These are phyloP conservation scores for Lasioglossum malachurum DNA, from an alignment of 2,888 invertebrate genomes.

Conservation along the genomic window DNA sequence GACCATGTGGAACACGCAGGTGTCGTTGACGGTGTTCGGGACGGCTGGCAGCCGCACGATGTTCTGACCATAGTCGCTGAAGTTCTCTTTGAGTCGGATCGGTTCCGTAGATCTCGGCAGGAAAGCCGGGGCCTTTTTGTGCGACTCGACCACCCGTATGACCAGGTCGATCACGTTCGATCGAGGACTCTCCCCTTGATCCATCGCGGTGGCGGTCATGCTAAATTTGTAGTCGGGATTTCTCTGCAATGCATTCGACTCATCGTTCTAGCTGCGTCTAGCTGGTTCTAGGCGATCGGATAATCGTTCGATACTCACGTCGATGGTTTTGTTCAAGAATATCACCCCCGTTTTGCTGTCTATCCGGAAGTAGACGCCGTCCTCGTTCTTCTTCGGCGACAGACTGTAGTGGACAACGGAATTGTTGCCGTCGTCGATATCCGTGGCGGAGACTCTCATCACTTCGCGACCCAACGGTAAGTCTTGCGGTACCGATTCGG, in stretches of 20 bases:
- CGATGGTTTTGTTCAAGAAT: conserved; percentile 89
- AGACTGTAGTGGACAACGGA: conserved; percentile 91
- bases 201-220: conserved; percentile 91
- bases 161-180: conserved; percentile 91
- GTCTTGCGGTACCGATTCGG: conserved; percentile 94
- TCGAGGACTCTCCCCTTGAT: conserved; percentile 89
- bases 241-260: conserved; percentile 85
- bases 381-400: conserved; percentile 84
- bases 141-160: conserved; percentile 94
- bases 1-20: conserved; percentile 90
- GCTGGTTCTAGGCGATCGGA: background rate
- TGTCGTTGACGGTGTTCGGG: conserved; percentile 92
- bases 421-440: conserved; percentile 96
- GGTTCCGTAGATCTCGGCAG: conserved; percentile 87
- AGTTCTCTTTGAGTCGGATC: conserved; percentile 91
- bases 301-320: conserved; percentile 86
- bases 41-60: conserved; percentile 90
- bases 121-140: conserved; percentile 93
- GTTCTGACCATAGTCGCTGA: conserved; percentile 89
- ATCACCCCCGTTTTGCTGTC: conserved; percentile 94
- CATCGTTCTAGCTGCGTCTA: background rate
- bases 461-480: conserved; percentile 90
- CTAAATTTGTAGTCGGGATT: conserved; percentile 88
- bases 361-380: conserved; percentile 91
- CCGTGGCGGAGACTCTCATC: conserved; percentile 96